These are phyloP conservation scores for Cydia fagiglandana DNA, from an alignment of 1,140 invertebrate species.

Conservation along the genomic window DNA sequence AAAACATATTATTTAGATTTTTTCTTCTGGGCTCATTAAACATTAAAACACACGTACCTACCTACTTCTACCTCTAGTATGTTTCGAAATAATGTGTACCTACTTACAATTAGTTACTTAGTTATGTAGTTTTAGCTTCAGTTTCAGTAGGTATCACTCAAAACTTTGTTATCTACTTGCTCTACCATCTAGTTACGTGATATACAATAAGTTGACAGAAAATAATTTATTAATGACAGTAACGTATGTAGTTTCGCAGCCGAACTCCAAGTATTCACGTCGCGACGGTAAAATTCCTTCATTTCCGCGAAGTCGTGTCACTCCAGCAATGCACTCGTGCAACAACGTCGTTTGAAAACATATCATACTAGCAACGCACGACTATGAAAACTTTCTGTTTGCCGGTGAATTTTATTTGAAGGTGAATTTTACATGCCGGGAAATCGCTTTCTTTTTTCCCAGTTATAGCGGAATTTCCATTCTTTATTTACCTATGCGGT, in stretches of 20 bases:
- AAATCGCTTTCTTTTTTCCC: background rate
- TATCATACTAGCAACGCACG: constrained; percentile 19
- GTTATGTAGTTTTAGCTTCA: background rate
- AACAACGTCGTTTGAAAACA: constrained; percentile 11
- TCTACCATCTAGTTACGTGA: background rate
- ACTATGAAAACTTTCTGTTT: constrained; percentile 28
- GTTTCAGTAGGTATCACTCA: background rate
- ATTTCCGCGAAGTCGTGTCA: constrained; percentile 33
- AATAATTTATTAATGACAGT: background rate
- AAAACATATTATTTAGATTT: no score
- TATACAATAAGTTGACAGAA: background rate
- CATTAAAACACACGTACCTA: no score
- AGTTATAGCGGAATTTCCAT: background rate
- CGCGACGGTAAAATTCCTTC: constrained; percentile 35
- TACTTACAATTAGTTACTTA: no score
- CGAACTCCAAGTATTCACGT: constrained; percentile 19
- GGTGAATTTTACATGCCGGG: background rate
- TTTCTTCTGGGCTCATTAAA: no score
- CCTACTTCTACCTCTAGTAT: no score
- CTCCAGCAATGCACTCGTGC: constrained; percentile 24
- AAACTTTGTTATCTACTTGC: background rate
- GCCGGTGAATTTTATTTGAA: constrained; percentile 26
- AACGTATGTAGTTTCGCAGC: background rate
- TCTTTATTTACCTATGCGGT: background rate
- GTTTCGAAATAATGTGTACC: no score